These are phyloP conservation scores for Isichthys henryi DNA, from an alignment of 2,113 vertebrate species.

Conservation along the genomic window DNA sequence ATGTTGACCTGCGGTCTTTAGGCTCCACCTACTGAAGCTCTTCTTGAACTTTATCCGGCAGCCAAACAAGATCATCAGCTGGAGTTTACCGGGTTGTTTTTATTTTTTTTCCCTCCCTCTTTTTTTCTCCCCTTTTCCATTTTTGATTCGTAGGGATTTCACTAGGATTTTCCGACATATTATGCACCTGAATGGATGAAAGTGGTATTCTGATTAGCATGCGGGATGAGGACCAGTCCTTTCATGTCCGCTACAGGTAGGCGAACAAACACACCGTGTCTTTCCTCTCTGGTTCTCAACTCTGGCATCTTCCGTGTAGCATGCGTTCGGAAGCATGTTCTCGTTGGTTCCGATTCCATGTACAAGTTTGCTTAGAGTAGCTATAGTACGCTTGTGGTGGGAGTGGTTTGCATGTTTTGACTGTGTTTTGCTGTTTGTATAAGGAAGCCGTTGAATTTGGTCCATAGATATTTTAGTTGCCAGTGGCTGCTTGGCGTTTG, in stretches of 20 bases:
- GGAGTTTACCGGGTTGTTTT: not conserved
- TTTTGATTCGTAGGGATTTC: constrained; percentile 41
- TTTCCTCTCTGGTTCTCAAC: not conserved
- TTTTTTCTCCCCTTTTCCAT: constrained; percentile 10
- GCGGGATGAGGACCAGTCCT: constrained; percentile 71
- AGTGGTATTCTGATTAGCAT: constrained; percentile 70
- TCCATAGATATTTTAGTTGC: not conserved
- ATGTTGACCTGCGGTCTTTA: constrained; percentile 44
- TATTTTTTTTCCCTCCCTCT: not conserved
- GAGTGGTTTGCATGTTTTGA: not conserved
- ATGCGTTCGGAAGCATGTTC: not conserved
- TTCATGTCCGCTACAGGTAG: constrained; percentile 97
- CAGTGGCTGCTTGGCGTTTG: not conserved
- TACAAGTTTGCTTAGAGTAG: not conserved
- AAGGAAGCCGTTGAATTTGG: not conserved
- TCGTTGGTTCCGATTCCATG: not conserved
- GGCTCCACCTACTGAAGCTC: constrained; percentile 34
- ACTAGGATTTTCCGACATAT: constrained; percentile 62
- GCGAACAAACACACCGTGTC: constrained; percentile 29
- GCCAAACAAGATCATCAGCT: not conserved
- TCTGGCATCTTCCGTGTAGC: not conserved
- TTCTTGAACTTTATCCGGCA: not conserved
- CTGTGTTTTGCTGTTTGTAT: not conserved
- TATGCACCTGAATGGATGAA: constrained; percentile 82
- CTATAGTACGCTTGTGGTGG: not conserved